Base-by-base conservation (phyloP, 2,113 vertebrate species). In the Pollachius pollachius region DNA sequence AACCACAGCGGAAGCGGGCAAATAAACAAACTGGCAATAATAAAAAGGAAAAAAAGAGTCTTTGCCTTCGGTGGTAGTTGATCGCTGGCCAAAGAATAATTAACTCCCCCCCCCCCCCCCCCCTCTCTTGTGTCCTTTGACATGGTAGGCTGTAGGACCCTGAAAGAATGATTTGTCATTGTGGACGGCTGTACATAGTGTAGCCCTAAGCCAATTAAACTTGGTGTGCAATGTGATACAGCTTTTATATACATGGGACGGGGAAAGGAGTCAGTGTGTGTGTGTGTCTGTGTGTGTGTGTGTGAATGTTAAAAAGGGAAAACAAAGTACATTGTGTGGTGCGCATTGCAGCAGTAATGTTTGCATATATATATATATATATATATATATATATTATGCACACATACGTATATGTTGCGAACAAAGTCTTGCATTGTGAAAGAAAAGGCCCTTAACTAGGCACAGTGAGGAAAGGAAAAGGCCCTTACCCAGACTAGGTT, bases 101-200 rank as follows among this genome's bases (percentile, higher is more conserved):
- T 89, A 87, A 85, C 87, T 88, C 85, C 79, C 84, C 81, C 12
- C 81, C 83, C 78, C 56, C 52, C 68, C 67, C 82, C 74, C 69
- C 72, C 76, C 82, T 71, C 70, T 73, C 76, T 81, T 73, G 67
- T 83, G 79, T 88, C 81, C 81, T 81, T 79, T 80, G 85, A 86
- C 86, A 82, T 75, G 82, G 80, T 73, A 81, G 73, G 90, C 87
- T 87, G 78, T 6, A 34, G 79, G 73, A 73, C 81, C 78, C 76
- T 90, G 86, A 91, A 90, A 89, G 88, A 81, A 63, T 71, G 76
- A 92, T 91, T 91, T 91, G 90, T 93, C 91, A 90, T 85, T 79
- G 85, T 89, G 68, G 83, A 91, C 89, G 89, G 89, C 88, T 11
- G 71, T 18, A 23, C 88, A 90, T 48, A 48, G 89, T 89, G 87